Percentiles rank a stretch among this genome's conserved stretches.
These are phyloP conservation scores for Mormyrops attenuatus DNA, from an alignment of 2,797 vertebrate species.

Conservation along the genomic window DNA sequence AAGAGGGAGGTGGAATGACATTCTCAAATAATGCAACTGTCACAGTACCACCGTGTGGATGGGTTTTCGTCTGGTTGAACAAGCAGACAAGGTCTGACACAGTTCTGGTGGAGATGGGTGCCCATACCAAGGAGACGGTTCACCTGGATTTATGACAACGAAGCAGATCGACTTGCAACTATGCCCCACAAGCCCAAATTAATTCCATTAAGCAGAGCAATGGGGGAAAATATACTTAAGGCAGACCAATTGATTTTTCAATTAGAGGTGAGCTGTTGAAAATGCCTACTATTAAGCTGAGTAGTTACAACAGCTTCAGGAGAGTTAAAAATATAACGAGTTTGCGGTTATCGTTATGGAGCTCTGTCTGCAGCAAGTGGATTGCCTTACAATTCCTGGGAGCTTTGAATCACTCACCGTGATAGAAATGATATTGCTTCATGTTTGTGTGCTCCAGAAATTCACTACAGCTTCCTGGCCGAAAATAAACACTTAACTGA, in stretches of 20 bases:
- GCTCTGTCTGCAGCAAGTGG: background rate
- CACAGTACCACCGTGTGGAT: too few relatives aligned
- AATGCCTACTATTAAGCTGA: conserved; percentile 39
- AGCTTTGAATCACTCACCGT: conserved; percentile 42
- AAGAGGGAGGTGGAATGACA: background rate
- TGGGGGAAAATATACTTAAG: conserved; percentile 26
- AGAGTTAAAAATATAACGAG: conserved; percentile 23
- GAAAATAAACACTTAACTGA: background rate
- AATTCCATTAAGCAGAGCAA: conserved; percentile 28
- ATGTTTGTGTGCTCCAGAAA: conserved; percentile 25
- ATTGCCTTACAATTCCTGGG: conserved; percentile 32
- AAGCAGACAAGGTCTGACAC: background rate
- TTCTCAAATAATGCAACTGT: background rate
- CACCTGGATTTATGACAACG: background rate
- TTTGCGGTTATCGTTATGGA: conserved; percentile 11
- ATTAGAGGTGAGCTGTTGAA: conserved; percentile 33
- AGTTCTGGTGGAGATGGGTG: background rate
- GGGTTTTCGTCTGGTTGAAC: background rate
- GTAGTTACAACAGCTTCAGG: conserved; percentile 31
- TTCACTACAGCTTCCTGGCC: conserved; percentile 22
- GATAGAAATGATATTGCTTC: conserved; percentile 43
- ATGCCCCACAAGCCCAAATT: conserved; percentile 27
- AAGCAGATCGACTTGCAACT: conserved; percentile 2
- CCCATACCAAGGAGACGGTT: background rate
- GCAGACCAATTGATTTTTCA: conserved; percentile 38